Evolutionary conservation across 2,797 vertebrate species (phyloP).

Genomic region (Pristis pectinata): DNA sequence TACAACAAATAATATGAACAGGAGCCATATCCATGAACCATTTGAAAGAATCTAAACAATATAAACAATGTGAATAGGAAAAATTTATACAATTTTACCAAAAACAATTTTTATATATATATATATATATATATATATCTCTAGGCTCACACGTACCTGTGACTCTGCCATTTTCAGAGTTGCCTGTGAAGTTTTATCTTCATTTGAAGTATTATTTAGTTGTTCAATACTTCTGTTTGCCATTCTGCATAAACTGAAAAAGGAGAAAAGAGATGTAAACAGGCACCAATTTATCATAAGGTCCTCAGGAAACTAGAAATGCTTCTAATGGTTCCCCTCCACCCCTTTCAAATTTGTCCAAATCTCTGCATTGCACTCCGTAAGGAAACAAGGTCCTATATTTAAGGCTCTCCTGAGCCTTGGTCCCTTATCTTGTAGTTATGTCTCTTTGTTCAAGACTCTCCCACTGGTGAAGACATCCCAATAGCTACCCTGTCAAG

Average conservation of each 20-base stretch:
- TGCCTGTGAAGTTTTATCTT: not conserved
- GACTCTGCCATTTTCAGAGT: not conserved
- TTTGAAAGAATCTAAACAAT: not conserved
- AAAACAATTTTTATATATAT: not conserved
- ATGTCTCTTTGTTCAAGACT: too few species aligned
- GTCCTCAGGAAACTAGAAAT: not conserved
- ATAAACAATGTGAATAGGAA: not conserved
- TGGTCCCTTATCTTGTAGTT: not conserved
- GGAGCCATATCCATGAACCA: too few species aligned
- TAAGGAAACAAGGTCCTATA: not conserved
- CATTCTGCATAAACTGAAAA: conserved; percentile 16
- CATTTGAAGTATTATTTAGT: not conserved
- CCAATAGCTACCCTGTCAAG: too few species aligned
- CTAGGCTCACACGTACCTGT: not conserved
- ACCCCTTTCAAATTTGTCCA: not conserved
- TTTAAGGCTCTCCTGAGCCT: not conserved
- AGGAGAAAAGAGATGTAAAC: not conserved
- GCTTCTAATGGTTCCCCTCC: not conserved
- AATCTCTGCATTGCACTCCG: not conserved
- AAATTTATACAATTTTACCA: not conserved
- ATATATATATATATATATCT: too few species aligned
- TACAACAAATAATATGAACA: not conserved
- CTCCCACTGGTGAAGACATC: too few species aligned
- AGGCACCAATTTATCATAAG: not conserved
- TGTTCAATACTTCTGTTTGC: not conserved